A percentile compares a stretch with the other conserved stretches of the same genome.
Conservation (phyloP, 2,888 invertebrate genomes). For the Azorinus chamasolen region DNA sequence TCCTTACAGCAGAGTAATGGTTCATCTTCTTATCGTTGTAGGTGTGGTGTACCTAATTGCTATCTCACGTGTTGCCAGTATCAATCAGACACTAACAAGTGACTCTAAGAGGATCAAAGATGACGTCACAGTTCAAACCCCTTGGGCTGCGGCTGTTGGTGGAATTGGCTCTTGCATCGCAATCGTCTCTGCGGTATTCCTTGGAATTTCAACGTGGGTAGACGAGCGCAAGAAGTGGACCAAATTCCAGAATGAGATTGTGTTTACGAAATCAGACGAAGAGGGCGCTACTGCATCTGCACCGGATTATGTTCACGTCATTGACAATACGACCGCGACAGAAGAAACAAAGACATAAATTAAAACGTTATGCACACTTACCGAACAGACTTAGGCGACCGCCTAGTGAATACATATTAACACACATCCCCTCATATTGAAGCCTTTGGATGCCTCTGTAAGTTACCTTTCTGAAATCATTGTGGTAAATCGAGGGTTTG, state of each 20-base stretch:
- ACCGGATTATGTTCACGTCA: too few species aligned
- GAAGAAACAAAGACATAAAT: too few species aligned
- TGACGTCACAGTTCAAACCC: constrained; percentile 8
- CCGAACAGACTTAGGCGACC: too few species aligned
- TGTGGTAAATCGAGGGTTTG: too few species aligned
- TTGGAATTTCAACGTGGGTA: constrained; percentile 21
- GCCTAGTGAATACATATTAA: too few species aligned
- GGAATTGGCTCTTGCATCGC: constrained; percentile 45
- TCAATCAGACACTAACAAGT: constrained; percentile 3
- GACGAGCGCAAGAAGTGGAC: constrained; percentile 25
- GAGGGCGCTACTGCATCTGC: background rate
- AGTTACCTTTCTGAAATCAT: too few species aligned
- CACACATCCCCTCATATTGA: too few species aligned
- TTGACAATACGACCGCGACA: too few species aligned
- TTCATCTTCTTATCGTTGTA: constrained; percentile 8
- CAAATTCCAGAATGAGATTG: constrained; percentile 26
- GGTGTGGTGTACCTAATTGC: constrained; percentile 36
- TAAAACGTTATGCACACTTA: too few species aligned
- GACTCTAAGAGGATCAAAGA: background rate
- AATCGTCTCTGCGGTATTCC: constrained; percentile 29
- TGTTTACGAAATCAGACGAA: constrained; percentile 8
- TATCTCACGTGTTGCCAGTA: constrained; percentile 9
- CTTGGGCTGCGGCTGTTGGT: constrained; percentile 38
- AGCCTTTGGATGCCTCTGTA: too few species aligned
- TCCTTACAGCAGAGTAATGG: too few species aligned